Evolutionary conservation across 1,140 invertebrate genomes (phyloP).

Genomic region (Phocides pigmalion): DNA sequence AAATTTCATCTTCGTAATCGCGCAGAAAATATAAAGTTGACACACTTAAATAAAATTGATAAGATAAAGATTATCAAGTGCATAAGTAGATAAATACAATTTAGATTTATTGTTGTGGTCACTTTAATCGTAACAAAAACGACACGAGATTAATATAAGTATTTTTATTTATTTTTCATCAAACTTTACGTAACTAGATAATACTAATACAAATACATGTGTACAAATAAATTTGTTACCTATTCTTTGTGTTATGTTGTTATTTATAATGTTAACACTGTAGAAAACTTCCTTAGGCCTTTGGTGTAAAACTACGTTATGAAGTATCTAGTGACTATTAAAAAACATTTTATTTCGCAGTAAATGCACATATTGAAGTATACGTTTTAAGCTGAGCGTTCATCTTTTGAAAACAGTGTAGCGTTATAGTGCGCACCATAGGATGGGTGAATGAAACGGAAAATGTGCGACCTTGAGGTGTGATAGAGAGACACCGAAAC

Average conservation of each 20-base stretch:
- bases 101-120: not conserved
- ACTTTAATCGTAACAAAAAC: no score
- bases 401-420: conserved; percentile 43
- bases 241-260: no score
- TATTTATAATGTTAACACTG: no score
- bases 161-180: no score
- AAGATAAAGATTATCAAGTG: not conserved
- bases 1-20: not conserved
- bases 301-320: no score
- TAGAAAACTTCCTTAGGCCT: no score
- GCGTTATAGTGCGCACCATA: conserved; percentile 37
- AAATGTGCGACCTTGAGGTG: conserved; percentile 42
- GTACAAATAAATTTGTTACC: no score
- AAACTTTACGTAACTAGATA: no score
- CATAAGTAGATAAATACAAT: not conserved
- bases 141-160: no score
- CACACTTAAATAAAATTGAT: not conserved
- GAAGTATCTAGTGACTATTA: not conserved
- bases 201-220: no score
- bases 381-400: conserved; percentile 53
- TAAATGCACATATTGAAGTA: conserved; percentile 37
- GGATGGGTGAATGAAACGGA: conserved; percentile 42
- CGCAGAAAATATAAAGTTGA: not conserved
- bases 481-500: conserved; percentile 62
- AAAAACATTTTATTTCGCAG: not conserved